phyloP scores from a whole-genome alignment of 2,888 invertebrate genomes.

The Eilema caniola region DNA sequence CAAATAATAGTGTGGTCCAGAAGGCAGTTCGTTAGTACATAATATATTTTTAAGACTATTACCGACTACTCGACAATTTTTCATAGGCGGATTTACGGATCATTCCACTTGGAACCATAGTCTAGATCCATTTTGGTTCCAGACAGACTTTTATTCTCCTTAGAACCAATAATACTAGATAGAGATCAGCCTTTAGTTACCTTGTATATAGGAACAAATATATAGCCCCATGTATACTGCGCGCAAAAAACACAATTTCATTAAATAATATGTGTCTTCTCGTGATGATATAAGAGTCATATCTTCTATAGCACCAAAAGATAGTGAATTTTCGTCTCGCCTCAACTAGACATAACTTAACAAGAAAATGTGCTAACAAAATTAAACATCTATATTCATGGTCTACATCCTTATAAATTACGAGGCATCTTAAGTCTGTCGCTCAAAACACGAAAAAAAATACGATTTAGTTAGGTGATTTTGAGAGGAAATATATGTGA shows the following conservation, averaged over 20 bases:
- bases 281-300: conserved; percentile 42
- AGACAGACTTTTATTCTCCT: too few relatives aligned
- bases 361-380: conserved; percentile 58
- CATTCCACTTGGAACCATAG: too few relatives aligned
- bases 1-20: too few relatives aligned
- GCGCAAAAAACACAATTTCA: background rate
- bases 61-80: too few relatives aligned
- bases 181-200: background rate
- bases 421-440: conserved; percentile 50
- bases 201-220: background rate
- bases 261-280: background rate
- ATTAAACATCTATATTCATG: conserved; percentile 71
- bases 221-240: background rate
- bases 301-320: conserved; percentile 34
- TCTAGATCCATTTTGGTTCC: too few relatives aligned
- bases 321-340: conserved; percentile 45
- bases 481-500: conserved; percentile 40
- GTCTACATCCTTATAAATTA: conserved; percentile 58
- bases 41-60: too few relatives aligned
- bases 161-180: too few relatives aligned
- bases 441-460: conserved; percentile 43
- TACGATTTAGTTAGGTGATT: conserved; percentile 40
- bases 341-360: conserved; percentile 63
- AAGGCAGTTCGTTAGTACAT: too few relatives aligned
- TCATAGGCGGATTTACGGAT: too few relatives aligned